phyloP scores from a whole-genome alignment of 2,888 invertebrate genomes.

The Petrolisthes cinctipes region DNA sequence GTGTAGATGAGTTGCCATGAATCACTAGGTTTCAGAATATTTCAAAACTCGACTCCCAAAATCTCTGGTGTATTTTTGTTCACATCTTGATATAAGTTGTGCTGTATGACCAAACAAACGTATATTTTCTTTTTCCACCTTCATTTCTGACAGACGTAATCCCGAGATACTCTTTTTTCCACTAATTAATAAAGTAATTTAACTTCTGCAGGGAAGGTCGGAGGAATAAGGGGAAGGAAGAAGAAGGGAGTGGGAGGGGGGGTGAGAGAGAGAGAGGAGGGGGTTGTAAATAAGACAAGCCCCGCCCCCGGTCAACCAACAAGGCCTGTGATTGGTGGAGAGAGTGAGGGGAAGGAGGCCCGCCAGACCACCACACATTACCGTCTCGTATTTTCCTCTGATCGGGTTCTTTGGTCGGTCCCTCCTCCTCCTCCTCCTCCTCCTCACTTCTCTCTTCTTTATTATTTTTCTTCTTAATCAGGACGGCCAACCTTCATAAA shows the following conservation, averaged over 20 bases:
- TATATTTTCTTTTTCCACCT: not conserved
- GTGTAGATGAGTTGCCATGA: not conserved
- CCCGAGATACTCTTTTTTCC: slow-evolving; percentile 12
- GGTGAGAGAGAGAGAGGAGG: not conserved
- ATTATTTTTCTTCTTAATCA: slow-evolving; percentile 8
- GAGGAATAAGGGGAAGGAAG: not conserved
- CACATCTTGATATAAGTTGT: too few relatives aligned
- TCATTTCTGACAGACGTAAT: slow-evolving; percentile 4
- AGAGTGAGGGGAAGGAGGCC: slow-evolving; percentile 17
- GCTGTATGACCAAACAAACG: not conserved
- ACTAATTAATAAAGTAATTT: slow-evolving; percentile 59
- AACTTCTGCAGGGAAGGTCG: slow-evolving; percentile 28
- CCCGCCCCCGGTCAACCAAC: slow-evolving; percentile 36
- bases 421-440: slow-evolving; percentile 36
- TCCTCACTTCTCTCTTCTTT: slow-evolving; percentile 36
- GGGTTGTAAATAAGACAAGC: slow-evolving; percentile 36
- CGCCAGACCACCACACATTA: slow-evolving; percentile 42
- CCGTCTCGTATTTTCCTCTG: slow-evolving; percentile 52
- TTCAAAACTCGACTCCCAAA: too few relatives aligned
- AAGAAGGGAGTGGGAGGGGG: too few relatives aligned
- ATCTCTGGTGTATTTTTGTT: too few relatives aligned
- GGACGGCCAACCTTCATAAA: slow-evolving; percentile 49
- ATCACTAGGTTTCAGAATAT: not conserved
- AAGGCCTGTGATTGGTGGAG: slow-evolving; percentile 31
- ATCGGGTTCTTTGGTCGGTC: slow-evolving; percentile 36